Evolutionary conservation across 2,888 invertebrate species (phyloP).

Genomic region (Cremastobaeus sp.): DNA sequence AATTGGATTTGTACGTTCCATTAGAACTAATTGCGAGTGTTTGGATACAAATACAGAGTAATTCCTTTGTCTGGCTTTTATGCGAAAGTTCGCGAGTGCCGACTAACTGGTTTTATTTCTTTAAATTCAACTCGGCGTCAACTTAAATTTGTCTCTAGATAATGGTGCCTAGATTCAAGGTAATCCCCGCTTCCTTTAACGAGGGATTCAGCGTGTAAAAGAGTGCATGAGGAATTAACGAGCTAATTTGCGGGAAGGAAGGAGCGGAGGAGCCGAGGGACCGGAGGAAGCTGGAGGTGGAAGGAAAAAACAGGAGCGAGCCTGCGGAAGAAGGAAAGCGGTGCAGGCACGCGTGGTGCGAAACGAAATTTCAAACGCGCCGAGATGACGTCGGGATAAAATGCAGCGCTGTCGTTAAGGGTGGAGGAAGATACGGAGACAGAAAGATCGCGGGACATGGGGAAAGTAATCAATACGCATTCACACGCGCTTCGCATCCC

Average conservation of each 20-base stretch:
- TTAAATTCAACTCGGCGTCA: conserved; percentile 27
- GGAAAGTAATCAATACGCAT: conserved; percentile 63
- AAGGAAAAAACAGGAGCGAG: background rate
- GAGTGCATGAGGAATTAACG: conserved; percentile 42
- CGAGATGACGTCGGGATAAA: conserved; percentile 54
- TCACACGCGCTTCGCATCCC: conserved; percentile 61
- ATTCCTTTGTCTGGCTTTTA: too few relatives aligned
- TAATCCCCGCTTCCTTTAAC: conserved; percentile 42
- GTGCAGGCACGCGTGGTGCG: conserved; percentile 29
- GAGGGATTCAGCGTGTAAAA: conserved; percentile 30
- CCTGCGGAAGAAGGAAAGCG: background rate
- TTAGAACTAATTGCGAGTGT: too few relatives aligned
- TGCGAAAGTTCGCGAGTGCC: too few relatives aligned
- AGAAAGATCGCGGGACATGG: conserved; percentile 48
- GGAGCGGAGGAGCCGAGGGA: background rate
- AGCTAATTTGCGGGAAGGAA: conserved; percentile 34
- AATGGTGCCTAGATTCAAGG: conserved; percentile 18
- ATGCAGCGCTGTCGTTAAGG: conserved; percentile 53
- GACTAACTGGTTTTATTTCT: conserved; percentile 13
- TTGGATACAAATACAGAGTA: too few relatives aligned
- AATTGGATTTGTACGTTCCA: too few relatives aligned
- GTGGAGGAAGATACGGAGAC: conserved; percentile 49
- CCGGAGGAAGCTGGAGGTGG: background rate
- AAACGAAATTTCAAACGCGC: conserved; percentile 48
- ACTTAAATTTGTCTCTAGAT: conserved; percentile 22